These are phyloP conservation scores for Hyaena hyaena DNA, from an alignment of 2,113 vertebrate species.

Conservation along the genomic window DNA sequence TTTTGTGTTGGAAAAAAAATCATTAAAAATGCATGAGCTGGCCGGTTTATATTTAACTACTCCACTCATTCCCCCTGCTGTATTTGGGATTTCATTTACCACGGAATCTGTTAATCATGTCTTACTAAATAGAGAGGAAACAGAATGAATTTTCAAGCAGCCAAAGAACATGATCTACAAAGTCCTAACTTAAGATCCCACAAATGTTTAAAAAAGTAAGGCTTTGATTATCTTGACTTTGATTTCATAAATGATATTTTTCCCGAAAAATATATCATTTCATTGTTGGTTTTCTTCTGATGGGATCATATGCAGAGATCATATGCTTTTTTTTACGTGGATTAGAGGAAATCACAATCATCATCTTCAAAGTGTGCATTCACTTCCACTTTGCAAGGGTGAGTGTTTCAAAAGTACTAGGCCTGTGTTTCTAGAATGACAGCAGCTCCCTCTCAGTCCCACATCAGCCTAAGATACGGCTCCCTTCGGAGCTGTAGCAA, in stretches of 20 bases:
- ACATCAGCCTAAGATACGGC: neutral
- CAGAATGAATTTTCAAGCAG: slow-evolving; percentile 1
- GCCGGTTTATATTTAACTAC: neutral
- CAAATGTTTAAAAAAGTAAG: neutral
- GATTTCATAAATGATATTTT: slow-evolving; percentile 15
- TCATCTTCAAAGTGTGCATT: neutral
- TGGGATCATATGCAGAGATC: neutral
- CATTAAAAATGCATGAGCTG: slow-evolving; percentile 8
- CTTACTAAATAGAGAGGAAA: slow-evolving; percentile 26
- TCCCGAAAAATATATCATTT: slow-evolving; percentile 10
- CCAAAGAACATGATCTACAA: neutral
- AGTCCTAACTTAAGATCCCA: slow-evolving; percentile 29
- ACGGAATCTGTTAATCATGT: neutral
- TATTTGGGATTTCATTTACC: neutral
- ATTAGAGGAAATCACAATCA: neutral
- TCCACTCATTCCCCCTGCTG: neutral
- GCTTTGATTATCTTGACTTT: neutral
- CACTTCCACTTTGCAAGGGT: neutral
- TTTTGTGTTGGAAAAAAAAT: slow-evolving; percentile 37
- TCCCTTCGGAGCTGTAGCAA: neutral
- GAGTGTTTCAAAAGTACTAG: neutral
- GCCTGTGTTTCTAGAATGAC: neutral
- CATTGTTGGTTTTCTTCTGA: neutral
- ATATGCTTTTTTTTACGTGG: neutral
- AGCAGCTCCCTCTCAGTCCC: neutral